Conservation (phyloP, 1,140 invertebrate species). For the Pogonus chalceus region DNA sequence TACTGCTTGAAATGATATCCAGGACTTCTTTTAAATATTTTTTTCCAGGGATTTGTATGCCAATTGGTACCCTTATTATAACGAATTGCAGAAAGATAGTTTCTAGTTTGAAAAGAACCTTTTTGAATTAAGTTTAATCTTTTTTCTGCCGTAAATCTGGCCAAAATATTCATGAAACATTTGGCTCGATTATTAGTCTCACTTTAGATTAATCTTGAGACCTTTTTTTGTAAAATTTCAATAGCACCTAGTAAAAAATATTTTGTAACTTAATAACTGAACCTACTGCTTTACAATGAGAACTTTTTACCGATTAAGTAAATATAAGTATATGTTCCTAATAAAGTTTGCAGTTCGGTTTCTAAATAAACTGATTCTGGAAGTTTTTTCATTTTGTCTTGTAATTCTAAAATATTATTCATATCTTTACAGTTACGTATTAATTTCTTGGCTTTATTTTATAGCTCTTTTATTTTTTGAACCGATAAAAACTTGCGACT, state of each 20-base stretch:
- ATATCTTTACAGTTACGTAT: background rate
- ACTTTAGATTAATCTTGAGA: constrained; percentile 9
- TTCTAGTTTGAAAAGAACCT: background rate
- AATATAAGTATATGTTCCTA: constrained; percentile 5
- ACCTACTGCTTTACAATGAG: background rate
- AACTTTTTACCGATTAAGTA: background rate
- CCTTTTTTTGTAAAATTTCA: too few relatives aligned
- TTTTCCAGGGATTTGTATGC: too few relatives aligned
- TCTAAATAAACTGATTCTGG: constrained; percentile 9
- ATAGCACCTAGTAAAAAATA: too few relatives aligned
- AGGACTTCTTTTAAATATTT: too few relatives aligned
- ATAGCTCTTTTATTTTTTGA: too few relatives aligned
- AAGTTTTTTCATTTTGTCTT: constrained; percentile 3
- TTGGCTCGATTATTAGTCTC: constrained; percentile 9
- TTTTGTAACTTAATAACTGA: background rate
- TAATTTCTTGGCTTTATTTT: too few relatives aligned
- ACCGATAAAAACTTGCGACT: background rate
- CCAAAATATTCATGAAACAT: constrained; percentile 8
- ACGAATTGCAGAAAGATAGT: background rate
- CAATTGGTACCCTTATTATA: too few relatives aligned
- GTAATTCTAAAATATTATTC: background rate
- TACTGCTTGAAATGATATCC: too few relatives aligned
- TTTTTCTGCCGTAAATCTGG: constrained; percentile 10
- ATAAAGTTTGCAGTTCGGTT: too few relatives aligned
- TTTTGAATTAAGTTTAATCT: constrained; percentile 8